These are phyloP conservation scores for Portunus trituberculatus DNA, from an alignment of 1,140 invertebrate species.

Conservation along the genomic window DNA sequence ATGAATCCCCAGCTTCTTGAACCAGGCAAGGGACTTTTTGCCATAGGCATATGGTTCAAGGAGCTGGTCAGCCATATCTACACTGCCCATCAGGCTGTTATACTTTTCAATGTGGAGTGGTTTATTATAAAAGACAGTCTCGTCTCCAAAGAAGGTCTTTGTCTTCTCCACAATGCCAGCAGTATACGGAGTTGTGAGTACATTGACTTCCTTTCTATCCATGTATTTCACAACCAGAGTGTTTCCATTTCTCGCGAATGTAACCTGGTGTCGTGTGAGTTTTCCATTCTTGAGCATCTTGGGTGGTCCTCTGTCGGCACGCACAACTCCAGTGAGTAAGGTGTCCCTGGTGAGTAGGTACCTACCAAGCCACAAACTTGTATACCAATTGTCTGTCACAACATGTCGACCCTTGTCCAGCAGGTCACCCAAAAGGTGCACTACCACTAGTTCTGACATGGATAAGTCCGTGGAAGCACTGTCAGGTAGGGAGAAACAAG, in stretches of 20 bases:
- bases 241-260: conserved; percentile 48
- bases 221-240: conserved; percentile 29
- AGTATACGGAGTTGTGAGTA: conserved; percentile 38
- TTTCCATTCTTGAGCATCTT: neutral
- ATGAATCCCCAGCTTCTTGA: conserved; percentile 61
- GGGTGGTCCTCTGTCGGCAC: conserved; percentile 48
- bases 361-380: no score
- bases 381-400: no score
- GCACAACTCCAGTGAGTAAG: conserved; percentile 45
- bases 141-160: conserved; percentile 24
- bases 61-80: conserved; percentile 46
- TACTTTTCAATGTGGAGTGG: no score
- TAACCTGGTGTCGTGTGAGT: neutral
- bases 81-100: conserved; percentile 48
- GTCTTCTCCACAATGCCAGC: conserved; percentile 27
- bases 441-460: no score
- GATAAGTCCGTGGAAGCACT: no score
- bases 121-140: conserved; percentile 46
- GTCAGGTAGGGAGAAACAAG: no score
- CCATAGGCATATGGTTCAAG: conserved; percentile 55
- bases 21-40: conserved; percentile 49
- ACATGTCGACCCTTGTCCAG: no score
- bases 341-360: neutral
- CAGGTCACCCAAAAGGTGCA: no score
- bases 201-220: conserved; percentile 48